Conservation (phyloP, 2,113 vertebrate genomes). For the Ophthalmolycus amberensis region DNA sequence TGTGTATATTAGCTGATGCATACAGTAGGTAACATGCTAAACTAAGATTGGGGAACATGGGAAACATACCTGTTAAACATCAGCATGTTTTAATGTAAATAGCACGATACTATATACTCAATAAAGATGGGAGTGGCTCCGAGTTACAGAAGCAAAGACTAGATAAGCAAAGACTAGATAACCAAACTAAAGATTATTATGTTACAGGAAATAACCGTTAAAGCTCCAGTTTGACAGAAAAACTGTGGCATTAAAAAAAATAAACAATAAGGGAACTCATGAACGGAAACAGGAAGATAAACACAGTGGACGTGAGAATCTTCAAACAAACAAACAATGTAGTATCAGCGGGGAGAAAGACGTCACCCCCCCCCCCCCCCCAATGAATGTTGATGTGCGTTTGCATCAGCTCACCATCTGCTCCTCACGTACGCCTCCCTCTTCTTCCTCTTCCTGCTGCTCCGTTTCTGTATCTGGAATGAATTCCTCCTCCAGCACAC, state of each 20-base stretch:
- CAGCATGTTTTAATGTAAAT: background rate
- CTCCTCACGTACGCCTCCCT: conserved; percentile 46
- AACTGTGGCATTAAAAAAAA: background rate
- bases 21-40: background rate
- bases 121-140: background rate
- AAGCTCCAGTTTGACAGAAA: background rate
- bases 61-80: background rate
- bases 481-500: conserved; percentile 47
- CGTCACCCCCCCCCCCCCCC: conserved; percentile 11
- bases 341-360: conserved; percentile 34
- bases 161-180: background rate
- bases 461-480: conserved; percentile 43
- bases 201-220: background rate
- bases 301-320: background rate
- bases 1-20: background rate
- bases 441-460: conserved; percentile 6
- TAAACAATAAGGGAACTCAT: background rate
- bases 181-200: background rate
- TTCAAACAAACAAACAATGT: conserved; percentile 17
- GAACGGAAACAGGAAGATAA: background rate
- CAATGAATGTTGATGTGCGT: conserved; percentile 50
- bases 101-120: background rate
- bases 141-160: background rate
- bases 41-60: background rate
- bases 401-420: conserved; percentile 66